phyloP scores from a whole-genome alignment of 2,888 invertebrate genomes.

The Fabriciana adippe region DNA sequence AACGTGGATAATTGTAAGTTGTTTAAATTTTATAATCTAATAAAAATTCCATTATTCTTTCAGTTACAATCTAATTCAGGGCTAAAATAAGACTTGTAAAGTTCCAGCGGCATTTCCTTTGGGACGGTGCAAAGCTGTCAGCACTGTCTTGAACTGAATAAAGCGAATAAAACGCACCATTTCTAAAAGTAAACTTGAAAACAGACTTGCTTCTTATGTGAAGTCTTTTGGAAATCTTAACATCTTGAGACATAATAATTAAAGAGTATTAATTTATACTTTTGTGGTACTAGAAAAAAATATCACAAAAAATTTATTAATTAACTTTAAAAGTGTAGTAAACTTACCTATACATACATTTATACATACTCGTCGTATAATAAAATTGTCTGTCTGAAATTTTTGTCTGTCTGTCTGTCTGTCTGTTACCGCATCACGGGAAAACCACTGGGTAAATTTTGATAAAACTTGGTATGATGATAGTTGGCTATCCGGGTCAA shows the following conservation, averaged over 20 bases:
- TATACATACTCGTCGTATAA: too few species aligned
- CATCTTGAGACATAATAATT: conserved; percentile 5
- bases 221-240: conserved; percentile 35
- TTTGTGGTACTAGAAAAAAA: neutral
- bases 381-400: too few species aligned
- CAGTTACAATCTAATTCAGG: conserved; percentile 45
- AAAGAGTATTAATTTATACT: neutral
- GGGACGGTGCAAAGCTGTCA: conserved; percentile 46
- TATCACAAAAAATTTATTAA: too few species aligned
- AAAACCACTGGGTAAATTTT: too few species aligned
- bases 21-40: conserved; percentile 35
- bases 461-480: too few species aligned
- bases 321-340: too few species aligned
- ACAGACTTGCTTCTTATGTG: conserved; percentile 38
- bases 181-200: conserved; percentile 44
- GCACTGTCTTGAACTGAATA: conserved; percentile 45
- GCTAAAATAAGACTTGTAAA: conserved; percentile 46
- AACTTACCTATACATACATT: too few species aligned
- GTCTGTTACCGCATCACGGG: too few species aligned
- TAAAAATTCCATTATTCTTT: conserved; percentile 38
- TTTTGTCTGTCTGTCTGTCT: too few species aligned
- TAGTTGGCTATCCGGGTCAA: too few species aligned
- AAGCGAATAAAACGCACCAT: conserved; percentile 45
- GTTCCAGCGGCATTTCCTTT: conserved; percentile 47
- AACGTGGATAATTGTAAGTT: conserved; percentile 4